Base-by-base conservation (phyloP, 92 coral and sea anemone genomes). In the Palythoa heliodiscus region DNA sequence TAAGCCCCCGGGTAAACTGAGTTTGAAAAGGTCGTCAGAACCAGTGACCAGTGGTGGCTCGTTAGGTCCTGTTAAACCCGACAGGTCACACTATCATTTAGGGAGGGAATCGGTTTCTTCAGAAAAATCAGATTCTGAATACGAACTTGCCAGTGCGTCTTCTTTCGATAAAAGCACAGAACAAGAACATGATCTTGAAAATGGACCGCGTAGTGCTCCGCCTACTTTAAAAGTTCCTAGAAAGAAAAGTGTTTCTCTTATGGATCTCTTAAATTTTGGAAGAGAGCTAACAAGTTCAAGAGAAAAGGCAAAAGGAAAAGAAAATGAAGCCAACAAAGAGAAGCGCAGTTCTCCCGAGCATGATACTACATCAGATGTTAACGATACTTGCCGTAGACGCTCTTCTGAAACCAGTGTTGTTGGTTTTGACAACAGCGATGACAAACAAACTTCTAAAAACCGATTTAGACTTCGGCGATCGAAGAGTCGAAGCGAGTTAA, bases 181-280 rank as follows among this genome's bases (percentile, higher is more conserved):
- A 35, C 71, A 39, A 3, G 82, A 87, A 68, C 39, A 64, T 11
- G 86, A 87, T 4, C 47, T 16, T 3, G 29, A 68, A 57, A 25
- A 64, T 8, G 57, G 78, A 10, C 85, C 89, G 19, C 78, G 23
- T 13, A 82, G 83, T 11, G 83, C 78, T 7, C 84, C 84, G 19
- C 67, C 90, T 11, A 68, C 94, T 22, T 23, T 80, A 67, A 69
- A 75, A n/a, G 82, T 69, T 6, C 52, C 88, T 0, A 83, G 97
- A 63, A 92, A 88, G 60, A 93, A 93, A 83, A 93, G 97, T 77
- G 90, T 93, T 94, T 93, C 97, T 7, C 87, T 93, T 13, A 85
- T 94, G n/a, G 97, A 93, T 57, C 89, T 93, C 0, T 87, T 93
- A 22, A 92, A 75, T 86, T 89, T 93, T 48, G 97, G 97, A 7